Evolutionary conservation across 1,140 invertebrate species (phyloP), one percentile per base, ranked within the genome.

Genomic region (Chironomus striatipennis): DNA sequence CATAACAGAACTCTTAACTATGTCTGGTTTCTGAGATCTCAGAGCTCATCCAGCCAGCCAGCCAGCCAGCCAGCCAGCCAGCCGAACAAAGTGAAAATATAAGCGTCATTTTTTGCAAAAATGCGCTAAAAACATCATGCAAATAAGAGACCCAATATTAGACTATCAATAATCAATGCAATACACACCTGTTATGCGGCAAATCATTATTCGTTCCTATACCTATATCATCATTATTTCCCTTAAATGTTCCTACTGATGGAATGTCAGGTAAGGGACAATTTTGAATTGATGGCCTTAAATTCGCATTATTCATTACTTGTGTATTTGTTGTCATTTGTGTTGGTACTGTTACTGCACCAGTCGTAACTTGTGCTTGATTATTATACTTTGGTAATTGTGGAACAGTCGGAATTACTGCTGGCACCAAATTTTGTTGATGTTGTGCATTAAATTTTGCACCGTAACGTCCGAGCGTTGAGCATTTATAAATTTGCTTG

Each of bases 401-500:
- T 70, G 65, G 65, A 70, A 70, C 65, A 18, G 65, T 70, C 2
- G 65, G 65, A 70, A 70, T 70, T 18, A 70, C 65, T 9, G 65
- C 65, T 70, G 65, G 65, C 65, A 70, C 65, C 18, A 70, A 21
- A 20, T 70, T 70, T 17, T 70, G 65, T 70, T 21, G 65, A 10
- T 9, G n/a, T 70, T 70, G 47, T 57, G 47, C 65, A 70, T 82
- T 80, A 64, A 81, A 82, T 75, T 82, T 82, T 64, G 80, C 81
- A 75, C 81, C 81, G 75, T 82, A 81, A 1, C 81, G 75, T n/a
- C 65, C 65, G 74, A 82, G 47, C 0, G 81, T 82, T 72, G 81
- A 82, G 76, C 81, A 82, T 74, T 81, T 82, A 73, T 82, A 82
- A 72, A 82, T 81, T 73, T 81, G 80, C 77, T 82, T 82, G 15